These are phyloP conservation scores for Boloria euphrosyne DNA, from an alignment of 2,888 invertebrate genomes.

Conservation along the genomic window DNA sequence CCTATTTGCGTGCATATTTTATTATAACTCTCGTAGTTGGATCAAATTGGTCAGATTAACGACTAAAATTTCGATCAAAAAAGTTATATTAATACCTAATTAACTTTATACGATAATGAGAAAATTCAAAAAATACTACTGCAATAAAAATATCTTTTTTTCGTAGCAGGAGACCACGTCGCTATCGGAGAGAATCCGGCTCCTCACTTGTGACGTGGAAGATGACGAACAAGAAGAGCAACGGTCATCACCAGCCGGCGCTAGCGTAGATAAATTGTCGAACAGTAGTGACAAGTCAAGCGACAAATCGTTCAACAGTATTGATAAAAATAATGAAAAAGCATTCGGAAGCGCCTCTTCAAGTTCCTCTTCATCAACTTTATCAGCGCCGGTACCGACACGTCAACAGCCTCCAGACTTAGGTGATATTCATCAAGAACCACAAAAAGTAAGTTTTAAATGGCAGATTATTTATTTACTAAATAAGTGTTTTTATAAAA, in stretches of 20 bases:
- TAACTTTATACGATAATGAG: no score
- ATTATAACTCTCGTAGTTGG: no score
- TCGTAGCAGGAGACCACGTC: slow-evolving; percentile 87
- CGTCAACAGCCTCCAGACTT: slow-evolving; percentile 70
- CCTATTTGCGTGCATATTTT: no score
- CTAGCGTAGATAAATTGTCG: slow-evolving; percentile 84
- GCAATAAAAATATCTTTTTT: neutral
- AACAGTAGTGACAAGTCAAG: slow-evolving; percentile 76
- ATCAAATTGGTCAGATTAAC: no score
- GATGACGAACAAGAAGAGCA: slow-evolving; percentile 81
- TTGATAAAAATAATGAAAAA: slow-evolving; percentile 80
- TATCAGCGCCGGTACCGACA: slow-evolving; percentile 56
- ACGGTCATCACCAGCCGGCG: slow-evolving; percentile 85
- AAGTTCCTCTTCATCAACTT: slow-evolving; percentile 71
- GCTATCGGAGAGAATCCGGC: slow-evolving; percentile 92
- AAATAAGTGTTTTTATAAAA: neutral
- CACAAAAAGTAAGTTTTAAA: slow-evolving; percentile 58
- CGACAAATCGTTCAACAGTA: slow-evolving; percentile 76
- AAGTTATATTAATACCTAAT: no score
- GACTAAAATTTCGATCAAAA: no score
- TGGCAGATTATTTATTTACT: neutral
- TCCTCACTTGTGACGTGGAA: slow-evolving; percentile 92
- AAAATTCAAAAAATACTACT: no score
- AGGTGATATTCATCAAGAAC: slow-evolving; percentile 71
- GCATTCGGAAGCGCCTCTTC: slow-evolving; percentile 81